phyloP scores from a whole-genome alignment of 2,113 vertebrate genomes.

The Malurus melanocephalus region DNA sequence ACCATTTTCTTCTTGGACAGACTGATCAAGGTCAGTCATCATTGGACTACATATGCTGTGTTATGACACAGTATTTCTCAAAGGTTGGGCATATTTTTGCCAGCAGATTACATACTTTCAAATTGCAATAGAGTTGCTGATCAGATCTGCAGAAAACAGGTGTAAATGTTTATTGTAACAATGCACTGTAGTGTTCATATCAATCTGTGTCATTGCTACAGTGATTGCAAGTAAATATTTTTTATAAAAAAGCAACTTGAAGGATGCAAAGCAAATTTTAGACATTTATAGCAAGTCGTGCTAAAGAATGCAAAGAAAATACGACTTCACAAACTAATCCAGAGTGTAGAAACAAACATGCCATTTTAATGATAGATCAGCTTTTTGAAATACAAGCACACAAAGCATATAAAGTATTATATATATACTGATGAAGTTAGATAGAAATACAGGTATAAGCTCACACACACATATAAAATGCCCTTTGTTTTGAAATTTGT shows the following conservation, averaged over 20 bases:
- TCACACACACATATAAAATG: neutral
- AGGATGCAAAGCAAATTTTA: neutral
- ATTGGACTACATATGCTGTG: neutral
- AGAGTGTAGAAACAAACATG: neutral
- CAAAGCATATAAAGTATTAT: neutral
- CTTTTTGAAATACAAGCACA: neutral
- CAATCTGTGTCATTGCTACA: neutral
- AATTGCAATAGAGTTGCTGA: neutral
- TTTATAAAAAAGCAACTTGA: neutral
- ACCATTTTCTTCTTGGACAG: slow-evolving; percentile 18
- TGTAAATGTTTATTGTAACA: neutral
- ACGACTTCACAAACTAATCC: neutral
- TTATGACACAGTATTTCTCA: neutral
- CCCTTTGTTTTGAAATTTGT: neutral
- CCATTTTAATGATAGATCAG: neutral
- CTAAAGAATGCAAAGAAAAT: neutral
- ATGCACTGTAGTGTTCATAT: neutral
- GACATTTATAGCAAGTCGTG: neutral
- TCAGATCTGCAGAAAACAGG: slow-evolving; percentile 20
- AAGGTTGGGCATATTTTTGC: neutral
- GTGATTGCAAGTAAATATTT: neutral
- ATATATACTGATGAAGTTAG: neutral
- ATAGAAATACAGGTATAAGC: neutral
- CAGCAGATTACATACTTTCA: slow-evolving; percentile 5
- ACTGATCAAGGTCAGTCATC: neutral